A percentile compares a stretch with the other conserved stretches of the same genome.
These are phyloP conservation scores for Phortica variegata DNA, from an alignment of 1,140 invertebrate species.

Conservation along the genomic window DNA sequence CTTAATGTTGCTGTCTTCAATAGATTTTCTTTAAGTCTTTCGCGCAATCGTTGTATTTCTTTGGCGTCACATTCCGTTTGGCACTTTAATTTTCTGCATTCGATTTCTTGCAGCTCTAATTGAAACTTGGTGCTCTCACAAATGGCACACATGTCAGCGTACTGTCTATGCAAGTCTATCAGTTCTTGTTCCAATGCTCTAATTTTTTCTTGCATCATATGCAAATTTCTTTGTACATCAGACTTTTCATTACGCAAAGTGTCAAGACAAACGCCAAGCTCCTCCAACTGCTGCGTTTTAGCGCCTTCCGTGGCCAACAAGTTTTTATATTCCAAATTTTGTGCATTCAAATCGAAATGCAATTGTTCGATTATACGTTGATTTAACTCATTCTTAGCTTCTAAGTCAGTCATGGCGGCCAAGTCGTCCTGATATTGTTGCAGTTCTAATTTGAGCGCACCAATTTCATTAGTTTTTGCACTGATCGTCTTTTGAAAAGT, in stretches of 20 bases:
- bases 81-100: slow-evolving; percentile 16
- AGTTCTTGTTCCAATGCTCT: slow-evolving; percentile 25
- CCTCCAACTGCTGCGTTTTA: no score
- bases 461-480: slow-evolving; percentile 40
- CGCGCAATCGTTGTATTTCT: slow-evolving; percentile 14
- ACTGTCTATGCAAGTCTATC: slow-evolving; percentile 17
- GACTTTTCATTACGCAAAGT: no score
- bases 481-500: slow-evolving; percentile 42
- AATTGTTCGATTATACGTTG: slow-evolving; percentile 40
- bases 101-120: slow-evolving; percentile 17
- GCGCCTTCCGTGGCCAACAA: slow-evolving; percentile 18
- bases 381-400: slow-evolving; percentile 37
- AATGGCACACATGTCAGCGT: slow-evolving; percentile 20
- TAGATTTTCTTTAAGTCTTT: slow-evolving; percentile 22
- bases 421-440: slow-evolving; percentile 33
- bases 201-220: slow-evolving; percentile 1
- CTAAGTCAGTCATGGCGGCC: slow-evolving; percentile 30
- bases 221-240: no score
- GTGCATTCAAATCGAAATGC: slow-evolving; percentile 30
- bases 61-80: slow-evolving; percentile 9
- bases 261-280: no score
- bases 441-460: slow-evolving; percentile 29
- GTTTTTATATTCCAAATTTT: slow-evolving; percentile 28
- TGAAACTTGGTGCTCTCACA: slow-evolving; percentile 26
- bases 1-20: neutral